Base-by-base conservation (phyloP, 2,888 invertebrate genomes). In the Slavum lentiscoides region DNA sequence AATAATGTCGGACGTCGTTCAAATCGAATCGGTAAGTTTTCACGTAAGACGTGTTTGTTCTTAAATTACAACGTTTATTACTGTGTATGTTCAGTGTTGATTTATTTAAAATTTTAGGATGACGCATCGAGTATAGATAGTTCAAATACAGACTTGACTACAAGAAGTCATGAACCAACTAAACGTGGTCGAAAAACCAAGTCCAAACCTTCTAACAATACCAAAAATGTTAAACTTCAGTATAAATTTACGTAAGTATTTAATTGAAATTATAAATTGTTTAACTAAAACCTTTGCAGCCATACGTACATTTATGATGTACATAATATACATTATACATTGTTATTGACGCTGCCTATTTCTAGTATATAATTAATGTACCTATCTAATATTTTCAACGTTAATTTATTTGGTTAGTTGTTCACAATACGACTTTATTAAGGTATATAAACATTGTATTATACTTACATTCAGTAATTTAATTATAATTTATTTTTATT, bases 101-200 rank as follows among this genome's bases (percentile, higher is more conserved):
- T 49, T 13, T 13, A 13, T 49, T 13, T 49, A 49, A 13, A 49
- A 43, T 68, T 82, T 37, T 83, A 90, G 90, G 91, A 94, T 87
- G 94, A 94, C 86, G 92, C 93, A 74, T 93, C 92, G 7, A 94
- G 94, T 86, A 91, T 93, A 80, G 92, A 92, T 82, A 94, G 94
- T 85, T 92, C 92, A 39, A 92, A 93, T 5, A 92, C 93, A 30
- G 92, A 93, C 43, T 93, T 93, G 85, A 94, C 93, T 61, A 92
- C 92, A 73, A 88, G 93, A 66, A 94, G 94, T 87, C 94, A 92
- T 85, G 94, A 94, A 37, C 94, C 94, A 2, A 93, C 92, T 17
- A 89, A 90, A 68, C 88, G 90, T 58, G 90, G 89, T 3, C 88
- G 89, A 62, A 89, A 89, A 85, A 88, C 84, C 83, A 88, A 90